Base-by-base conservation (phyloP, 2,113 vertebrate species). In the Struthio camelus region DNA sequence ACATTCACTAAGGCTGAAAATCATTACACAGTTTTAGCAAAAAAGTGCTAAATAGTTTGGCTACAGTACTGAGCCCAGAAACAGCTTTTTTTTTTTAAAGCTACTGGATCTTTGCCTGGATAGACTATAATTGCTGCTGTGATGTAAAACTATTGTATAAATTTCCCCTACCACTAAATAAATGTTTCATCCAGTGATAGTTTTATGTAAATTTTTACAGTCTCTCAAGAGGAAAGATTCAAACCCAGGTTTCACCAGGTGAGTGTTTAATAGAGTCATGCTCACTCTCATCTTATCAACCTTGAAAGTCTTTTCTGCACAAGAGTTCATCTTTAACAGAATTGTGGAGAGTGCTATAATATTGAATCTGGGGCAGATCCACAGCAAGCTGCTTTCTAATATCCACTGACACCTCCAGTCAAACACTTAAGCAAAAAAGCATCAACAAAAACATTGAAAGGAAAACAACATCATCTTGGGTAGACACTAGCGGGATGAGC, bases 341-440 rank as follows among this genome's bases (percentile, higher is more conserved):
- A 80, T 4, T 3, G 69, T 22, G 3, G 4, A 51, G 18, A 59
- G 6, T 38, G 28, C 3, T 51, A 2, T 9, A 51, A 18, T 3
- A 48, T 4, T 2, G 0, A 16, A 2, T 34, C 28, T 66, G 28
- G 69, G 4, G 11, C 11, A 65, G 44, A 10, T 27, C 9, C 61
- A 27, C 6, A 71, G 40, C 2, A 87, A 80, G 65, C 3, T 5
- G 7, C 56, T 66, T 78, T 69, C 23, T 81, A 46, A n/a, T 36
- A 73, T n/a, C 66, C 40, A 62, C 34, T 62, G 18, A 5, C 1
- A 14, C 25, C 65, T 79, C 27, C 40, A 87, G 27, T 23, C 27
- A 93, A 80, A 58, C 2, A 64, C 66, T 80, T 80, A 4, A 15
- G 54, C 22, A 1, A n/a, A 53, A 38, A 77, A 78, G 0, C 4